Evolutionary conservation across 1,140 invertebrate genomes (phyloP), one percentile per base, ranked within the genome.

Genomic region (Hylaeus volcanicus): DNA sequence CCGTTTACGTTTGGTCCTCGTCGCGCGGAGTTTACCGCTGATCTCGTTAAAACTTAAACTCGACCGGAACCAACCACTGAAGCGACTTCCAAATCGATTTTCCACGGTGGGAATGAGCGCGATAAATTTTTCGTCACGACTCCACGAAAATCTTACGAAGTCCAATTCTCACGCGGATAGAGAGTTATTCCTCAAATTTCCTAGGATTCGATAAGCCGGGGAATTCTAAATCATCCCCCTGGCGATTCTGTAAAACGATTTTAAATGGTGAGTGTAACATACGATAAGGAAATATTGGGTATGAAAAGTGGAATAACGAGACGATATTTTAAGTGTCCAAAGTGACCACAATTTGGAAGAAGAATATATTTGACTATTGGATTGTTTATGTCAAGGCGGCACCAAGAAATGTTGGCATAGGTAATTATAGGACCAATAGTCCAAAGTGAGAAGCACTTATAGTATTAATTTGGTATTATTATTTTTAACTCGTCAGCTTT

Each of bases 1-100:
- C 26, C 56, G 43, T 58, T 71, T 53, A 43, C 43, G 58, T 45
- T 41, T 26, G 26, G 64, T 72, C 71, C 64, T 53, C 74, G 83
- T 85, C 73, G 81, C 64, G 73, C 73, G 39, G 74, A 71, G 60
- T 78, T 86, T 82, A 85, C 61, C 71, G 39, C 74, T 79, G 85
- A 86, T 86, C 85, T 85, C 66, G 75, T 86, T 86, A 79, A 86
- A 86, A 86, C 72, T 86, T 82, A 71, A 85, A 85, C 63, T 79
- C 65, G 58, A 70, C 55, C 55, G 61, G 65, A 72, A 77, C 53
- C 26, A 55, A 56, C 73, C 79, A 71, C 41, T 8, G 26, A 58
- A 69, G 11, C 51, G 69, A 37, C 74, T 64, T 45, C 61, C 71
- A 65, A 79, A 86, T 86, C 85, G 71, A 48, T 71, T 76, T 68